These are phyloP conservation scores for Aepyceros melampus DNA, from an alignment of 2,113 vertebrate species.

Conservation along the genomic window DNA sequence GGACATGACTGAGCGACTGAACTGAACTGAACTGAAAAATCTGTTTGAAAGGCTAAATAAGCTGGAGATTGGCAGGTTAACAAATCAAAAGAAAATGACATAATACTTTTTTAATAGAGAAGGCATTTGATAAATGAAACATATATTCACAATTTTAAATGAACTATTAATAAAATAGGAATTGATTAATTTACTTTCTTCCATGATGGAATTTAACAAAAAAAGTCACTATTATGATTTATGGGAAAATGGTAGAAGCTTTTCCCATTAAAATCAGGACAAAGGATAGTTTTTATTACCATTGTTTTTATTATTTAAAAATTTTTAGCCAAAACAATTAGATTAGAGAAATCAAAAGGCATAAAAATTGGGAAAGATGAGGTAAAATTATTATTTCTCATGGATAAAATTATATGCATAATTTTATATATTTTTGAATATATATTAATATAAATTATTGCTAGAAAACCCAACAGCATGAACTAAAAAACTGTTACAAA, in stretches of 20 bases:
- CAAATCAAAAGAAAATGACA: neutral
- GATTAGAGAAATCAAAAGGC: neutral
- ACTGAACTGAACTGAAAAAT: neutral
- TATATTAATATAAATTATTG: neutral
- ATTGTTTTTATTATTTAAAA: neutral
- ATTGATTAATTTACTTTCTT: slow-evolving; percentile 31
- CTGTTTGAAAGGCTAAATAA: neutral
- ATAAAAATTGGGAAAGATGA: neutral
- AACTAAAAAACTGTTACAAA: neutral
- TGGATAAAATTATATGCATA: neutral
- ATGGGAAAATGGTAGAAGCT: neutral
- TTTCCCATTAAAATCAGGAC: neutral
- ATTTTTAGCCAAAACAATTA: slow-evolving; percentile 15
- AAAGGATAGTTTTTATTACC: neutral
- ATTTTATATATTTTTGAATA: neutral
- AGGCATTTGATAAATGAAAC: neutral
- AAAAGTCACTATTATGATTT: neutral
- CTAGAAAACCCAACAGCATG: neutral
- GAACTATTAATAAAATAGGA: neutral
- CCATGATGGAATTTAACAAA: neutral
- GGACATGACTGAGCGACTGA: no score
- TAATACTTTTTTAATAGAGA: neutral
- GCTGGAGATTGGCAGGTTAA: neutral
- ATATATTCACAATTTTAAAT: neutral
- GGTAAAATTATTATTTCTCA: neutral